These are phyloP conservation scores for Coptotermes formosanus DNA, from an alignment of 1,140 invertebrate species.

Conservation along the genomic window DNA sequence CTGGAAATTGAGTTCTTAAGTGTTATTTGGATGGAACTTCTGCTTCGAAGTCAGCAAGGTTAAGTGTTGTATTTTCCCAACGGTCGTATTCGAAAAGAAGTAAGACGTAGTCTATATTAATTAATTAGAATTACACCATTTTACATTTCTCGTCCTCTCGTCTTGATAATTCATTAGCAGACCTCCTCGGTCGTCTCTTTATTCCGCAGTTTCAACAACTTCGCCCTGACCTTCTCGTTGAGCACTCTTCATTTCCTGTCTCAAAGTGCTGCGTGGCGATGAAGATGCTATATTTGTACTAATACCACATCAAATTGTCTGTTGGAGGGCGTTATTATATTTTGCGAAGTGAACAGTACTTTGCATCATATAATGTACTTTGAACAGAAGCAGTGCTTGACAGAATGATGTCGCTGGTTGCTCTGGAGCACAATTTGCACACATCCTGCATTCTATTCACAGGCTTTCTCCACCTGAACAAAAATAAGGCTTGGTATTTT, in stretches of 20 bases:
- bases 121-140: not conserved
- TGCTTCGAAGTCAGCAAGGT: no score
- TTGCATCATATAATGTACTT: no score
- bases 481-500: no score
- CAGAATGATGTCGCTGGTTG: not conserved
- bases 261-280: not conserved
- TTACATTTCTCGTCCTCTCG: not conserved
- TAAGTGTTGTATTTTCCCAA: no score
- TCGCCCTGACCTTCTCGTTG: not conserved
- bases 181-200: not conserved
- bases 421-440: not conserved
- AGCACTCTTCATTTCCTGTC: not conserved
- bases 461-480: no score
- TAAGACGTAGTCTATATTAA: not conserved
- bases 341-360: constrained; percentile 4
- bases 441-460: not conserved
- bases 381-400: not conserved
- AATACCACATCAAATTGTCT: not conserved
- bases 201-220: not conserved
- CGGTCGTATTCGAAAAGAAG: no score
- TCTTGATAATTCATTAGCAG: constrained; percentile 4
- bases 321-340: not conserved
- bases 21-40: no score
- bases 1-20: no score
- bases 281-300: not conserved